Base-by-base conservation (phyloP, 2,888 invertebrate genomes). In the Cataglyphis albicans region DNA sequence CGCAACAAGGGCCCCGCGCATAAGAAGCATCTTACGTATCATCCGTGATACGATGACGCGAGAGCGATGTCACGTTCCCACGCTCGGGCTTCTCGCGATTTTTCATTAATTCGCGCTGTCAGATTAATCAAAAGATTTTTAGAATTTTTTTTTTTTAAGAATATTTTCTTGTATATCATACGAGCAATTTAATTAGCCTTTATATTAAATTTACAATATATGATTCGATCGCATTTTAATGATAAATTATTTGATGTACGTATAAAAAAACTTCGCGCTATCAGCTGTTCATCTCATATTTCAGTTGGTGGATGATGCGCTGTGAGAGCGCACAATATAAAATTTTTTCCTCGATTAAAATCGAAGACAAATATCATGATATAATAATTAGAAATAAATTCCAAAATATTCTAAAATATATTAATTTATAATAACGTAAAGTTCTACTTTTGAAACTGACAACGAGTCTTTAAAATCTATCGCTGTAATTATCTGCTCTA, bases 51-150 rank as follows among this genome's bases (percentile, higher is more conserved):
- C 57, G 32, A 57, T 18, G 18, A 48, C 38, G 72, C 41, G 76
- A 76, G 38, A 78, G 44, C 73, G 73, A 41, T 21, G n/a, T 12
- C 74, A 15, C 32, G 73, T 78, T 78, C 78, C 59, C 78, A 78
- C 78, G 73, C 59, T 59, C 29, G 15, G 12, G 32, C 10, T n/a
- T 52, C 48, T 21, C 44, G 67, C 48, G 67, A 65, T 21, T 35
- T 32, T 21, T 1, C 52, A 7, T 10, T 21, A 38, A n/a, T 63
- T 44, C 12, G 59, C 59, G 25, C 9, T 63, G 32, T 74, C 25
- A 1, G 29, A 38, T 52, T 55, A 38, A 38, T 12, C 35, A 38
- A n/a, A 3, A 38, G n/a, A 25, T 35, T 64, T 15, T 74, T 64
- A 21, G 15, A n/a, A 0, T 48, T 48, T 48, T 48, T 18, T 48